A percentile compares a stretch with the other conserved stretches of the same genome.
Conservation (phyloP, 1,140 invertebrate species). For the Diorhabda carinulata region DNA sequence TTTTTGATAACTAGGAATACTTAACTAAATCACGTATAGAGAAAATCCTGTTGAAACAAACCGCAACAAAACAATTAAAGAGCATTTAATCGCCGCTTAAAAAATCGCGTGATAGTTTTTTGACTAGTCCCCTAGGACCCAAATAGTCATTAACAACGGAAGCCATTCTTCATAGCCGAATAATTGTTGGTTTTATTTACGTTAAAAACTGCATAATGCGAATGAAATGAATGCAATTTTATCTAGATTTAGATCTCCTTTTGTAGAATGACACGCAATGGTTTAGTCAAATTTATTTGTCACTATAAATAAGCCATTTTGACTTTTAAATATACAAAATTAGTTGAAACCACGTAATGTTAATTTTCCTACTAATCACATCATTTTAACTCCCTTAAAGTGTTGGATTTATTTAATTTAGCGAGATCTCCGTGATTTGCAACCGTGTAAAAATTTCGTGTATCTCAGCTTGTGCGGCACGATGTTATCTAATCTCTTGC, state of each 20-base stretch:
- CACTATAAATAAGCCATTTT: not conserved
- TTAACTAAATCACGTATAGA: not conserved
- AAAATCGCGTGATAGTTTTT: not conserved
- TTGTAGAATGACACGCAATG: not conserved
- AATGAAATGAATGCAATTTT: slow-evolving; percentile 25
- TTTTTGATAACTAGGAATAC: too few species aligned
- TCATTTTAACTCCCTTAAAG: not conserved
- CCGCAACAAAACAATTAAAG: slow-evolving; percentile 1
- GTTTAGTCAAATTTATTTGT: not conserved
- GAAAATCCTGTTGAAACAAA: not conserved
- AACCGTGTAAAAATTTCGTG: not conserved
- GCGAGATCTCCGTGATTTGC: not conserved
- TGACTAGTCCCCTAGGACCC: not conserved
- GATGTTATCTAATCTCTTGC: slow-evolving; percentile 13
- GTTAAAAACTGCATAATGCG: slow-evolving; percentile 26
- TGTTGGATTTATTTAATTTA: slow-evolving; percentile 1
- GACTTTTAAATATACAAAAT: too few species aligned
- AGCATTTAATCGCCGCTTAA: not conserved
- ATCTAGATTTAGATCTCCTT: slow-evolving; percentile 16
- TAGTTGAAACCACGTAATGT: too few species aligned
- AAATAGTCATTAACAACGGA: slow-evolving; percentile 27
- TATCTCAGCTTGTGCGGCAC: not conserved
- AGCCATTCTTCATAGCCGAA: slow-evolving; percentile 31
- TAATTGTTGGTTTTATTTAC: slow-evolving; percentile 30
- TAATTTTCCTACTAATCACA: too few species aligned